Percentiles rank a stretch among this genome's conserved stretches.
These are phyloP conservation scores for Pissodes strobi DNA, from an alignment of 1,140 invertebrate species.

Conservation along the genomic window DNA sequence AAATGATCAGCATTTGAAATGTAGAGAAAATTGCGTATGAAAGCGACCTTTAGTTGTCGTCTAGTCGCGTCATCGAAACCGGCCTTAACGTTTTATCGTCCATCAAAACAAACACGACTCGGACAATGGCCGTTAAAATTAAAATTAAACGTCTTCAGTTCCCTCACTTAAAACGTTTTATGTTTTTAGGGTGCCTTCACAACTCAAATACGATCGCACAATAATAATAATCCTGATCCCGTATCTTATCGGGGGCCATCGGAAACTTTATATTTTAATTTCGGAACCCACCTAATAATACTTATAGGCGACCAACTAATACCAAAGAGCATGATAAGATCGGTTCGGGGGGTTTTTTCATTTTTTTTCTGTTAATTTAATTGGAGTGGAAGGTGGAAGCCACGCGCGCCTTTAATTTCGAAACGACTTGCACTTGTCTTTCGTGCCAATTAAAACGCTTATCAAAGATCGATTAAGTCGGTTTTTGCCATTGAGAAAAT, in stretches of 20 bases:
- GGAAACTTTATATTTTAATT: conserved; percentile 16
- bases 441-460: conserved; percentile 6
- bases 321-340: conserved; percentile 27
- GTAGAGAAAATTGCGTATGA: too few relatives aligned
- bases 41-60: too few relatives aligned
- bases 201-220: conserved; percentile 1
- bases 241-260: conserved; percentile 10
- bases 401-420: background rate
- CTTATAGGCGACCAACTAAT: conserved; percentile 12
- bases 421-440: background rate
- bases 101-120: too few relatives aligned
- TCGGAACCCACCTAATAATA: conserved; percentile 11
- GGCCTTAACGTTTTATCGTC: too few relatives aligned
- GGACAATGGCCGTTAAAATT: conserved; percentile 16
- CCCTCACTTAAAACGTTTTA: background rate
- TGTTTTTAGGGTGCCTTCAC: background rate
- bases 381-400: conserved; percentile 7
- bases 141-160: background rate
- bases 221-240: conserved; percentile 5
- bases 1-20: too few relatives aligned
- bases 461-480: conserved; percentile 7
- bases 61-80: too few relatives aligned
- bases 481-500: too few relatives aligned
- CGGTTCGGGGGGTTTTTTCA: too few relatives aligned
- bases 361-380: conserved; percentile 41